These are phyloP conservation scores for Stegodyphus mimosarum DNA, from an alignment of 1,140 invertebrate genomes.

Conservation along the genomic window DNA sequence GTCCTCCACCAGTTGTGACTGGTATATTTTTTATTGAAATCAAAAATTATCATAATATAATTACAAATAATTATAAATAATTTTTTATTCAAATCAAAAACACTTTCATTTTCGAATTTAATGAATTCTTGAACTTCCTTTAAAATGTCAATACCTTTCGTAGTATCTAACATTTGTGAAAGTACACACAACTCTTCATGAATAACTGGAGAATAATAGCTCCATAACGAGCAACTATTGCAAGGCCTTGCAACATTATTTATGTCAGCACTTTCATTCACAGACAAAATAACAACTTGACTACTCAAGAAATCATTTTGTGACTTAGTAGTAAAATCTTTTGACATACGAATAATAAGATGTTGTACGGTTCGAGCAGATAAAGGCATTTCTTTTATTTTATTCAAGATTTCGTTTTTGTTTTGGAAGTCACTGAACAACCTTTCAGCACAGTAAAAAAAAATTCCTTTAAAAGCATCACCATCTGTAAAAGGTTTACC, in stretches of 20 bases:
- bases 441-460: not conserved
- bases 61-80: not conserved
- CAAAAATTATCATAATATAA: too few relatives aligned
- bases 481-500: slow-evolving; percentile 3
- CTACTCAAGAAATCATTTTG: not conserved
- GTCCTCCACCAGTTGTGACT: not conserved
- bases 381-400: not conserved
- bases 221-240: not conserved
- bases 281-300: not conserved
- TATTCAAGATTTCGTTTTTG: slow-evolving; percentile 2
- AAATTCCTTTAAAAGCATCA: not conserved
- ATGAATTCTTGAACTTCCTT: not conserved
- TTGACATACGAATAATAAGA: not conserved
- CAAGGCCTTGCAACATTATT: not conserved
- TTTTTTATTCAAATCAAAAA: not conserved
- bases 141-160: slow-evolving; percentile 1
- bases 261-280: slow-evolving; percentile 8
- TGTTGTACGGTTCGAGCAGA: slow-evolving; percentile 4
- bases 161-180: not conserved
- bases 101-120: not conserved
- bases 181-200: not conserved
- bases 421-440: not conserved
- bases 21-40: not conserved
- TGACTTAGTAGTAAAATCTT: not conserved
- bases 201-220: not conserved